phyloP scores from a whole-genome alignment of 2,113 vertebrate species.

The Heptranchias perlo region DNA sequence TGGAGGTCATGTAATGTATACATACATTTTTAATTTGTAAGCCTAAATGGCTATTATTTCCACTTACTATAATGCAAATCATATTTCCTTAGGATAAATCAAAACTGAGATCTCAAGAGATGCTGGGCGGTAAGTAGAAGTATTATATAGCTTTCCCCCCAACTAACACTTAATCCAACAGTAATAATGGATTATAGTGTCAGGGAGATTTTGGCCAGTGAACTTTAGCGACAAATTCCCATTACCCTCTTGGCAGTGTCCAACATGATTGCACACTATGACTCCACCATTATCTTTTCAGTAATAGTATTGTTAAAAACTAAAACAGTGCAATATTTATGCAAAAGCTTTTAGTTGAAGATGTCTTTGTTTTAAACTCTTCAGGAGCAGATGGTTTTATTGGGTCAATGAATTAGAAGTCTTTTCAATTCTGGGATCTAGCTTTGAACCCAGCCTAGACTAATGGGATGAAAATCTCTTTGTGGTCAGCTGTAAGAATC shows the following conservation, averaged over 20 bases:
- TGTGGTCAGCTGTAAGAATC: not conserved
- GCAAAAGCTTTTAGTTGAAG: not conserved
- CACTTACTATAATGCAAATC: not conserved
- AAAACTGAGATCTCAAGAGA: not conserved
- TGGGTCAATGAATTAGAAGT: not conserved
- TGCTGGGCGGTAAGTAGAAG: not conserved
- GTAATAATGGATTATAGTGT: not conserved
- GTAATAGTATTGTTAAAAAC: not conserved
- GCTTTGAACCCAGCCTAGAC: not conserved
- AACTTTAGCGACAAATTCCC: not conserved
- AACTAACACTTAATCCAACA: not conserved
- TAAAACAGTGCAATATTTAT: not conserved
- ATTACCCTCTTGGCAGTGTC: not conserved
- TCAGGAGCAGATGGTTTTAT: not conserved
- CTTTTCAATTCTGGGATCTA: not conserved
- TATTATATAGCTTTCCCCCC: not conserved
- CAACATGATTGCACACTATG: not conserved
- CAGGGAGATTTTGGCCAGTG: not conserved
- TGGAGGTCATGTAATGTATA: not conserved
- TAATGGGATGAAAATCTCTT: conserved; percentile 11
- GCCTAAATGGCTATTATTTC: not conserved
- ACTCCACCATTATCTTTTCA: not conserved
- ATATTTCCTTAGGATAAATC: not conserved
- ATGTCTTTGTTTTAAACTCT: not conserved
- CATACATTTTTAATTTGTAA: not conserved